Percentiles rank a stretch among this genome's conserved stretches.
Conservation (phyloP, 2,888 invertebrate species). For the Ophraella communa region DNA sequence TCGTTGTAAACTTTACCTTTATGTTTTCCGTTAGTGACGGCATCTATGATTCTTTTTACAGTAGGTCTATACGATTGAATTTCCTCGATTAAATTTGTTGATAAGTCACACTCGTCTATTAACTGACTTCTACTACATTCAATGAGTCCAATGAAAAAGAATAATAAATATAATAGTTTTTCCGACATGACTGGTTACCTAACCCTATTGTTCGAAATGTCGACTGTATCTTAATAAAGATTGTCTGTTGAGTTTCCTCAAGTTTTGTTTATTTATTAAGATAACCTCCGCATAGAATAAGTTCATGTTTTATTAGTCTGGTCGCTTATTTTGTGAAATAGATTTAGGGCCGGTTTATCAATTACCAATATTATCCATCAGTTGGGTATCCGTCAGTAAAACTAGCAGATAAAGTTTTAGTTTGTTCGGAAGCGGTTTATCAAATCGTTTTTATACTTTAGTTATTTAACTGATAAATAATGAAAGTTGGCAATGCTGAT, state of each 20-base stretch:
- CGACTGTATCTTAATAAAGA: not conserved
- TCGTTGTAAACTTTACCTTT: slow-evolving; percentile 52
- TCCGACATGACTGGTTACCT: not conserved
- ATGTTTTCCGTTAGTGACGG: slow-evolving; percentile 47
- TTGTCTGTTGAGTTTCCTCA: not conserved
- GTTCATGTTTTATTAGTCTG: not conserved
- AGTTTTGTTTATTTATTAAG: not conserved
- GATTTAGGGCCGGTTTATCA: too few species aligned
- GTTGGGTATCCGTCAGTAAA: too few species aligned
- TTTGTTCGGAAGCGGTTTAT: too few species aligned
- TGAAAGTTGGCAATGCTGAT: too few species aligned
- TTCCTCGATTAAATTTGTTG: slow-evolving; percentile 63
- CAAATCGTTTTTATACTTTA: too few species aligned
- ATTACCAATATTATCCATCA: too few species aligned
- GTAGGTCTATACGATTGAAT: slow-evolving; percentile 61
- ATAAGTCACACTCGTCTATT: slow-evolving; percentile 56
- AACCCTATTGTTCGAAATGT: not conserved
- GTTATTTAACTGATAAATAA: too few species aligned
- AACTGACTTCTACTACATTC: slow-evolving; percentile 35
- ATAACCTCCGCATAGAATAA: not conserved
- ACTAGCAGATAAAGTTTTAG: too few species aligned
- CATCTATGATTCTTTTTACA: slow-evolving; percentile 50
- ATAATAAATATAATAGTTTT: slow-evolving; percentile 2
- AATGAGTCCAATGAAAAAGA: slow-evolving; percentile 7
- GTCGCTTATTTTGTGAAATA: not conserved